Base-by-base conservation (phyloP, 2,888 invertebrate species). In the Creontiades dilutus region DNA sequence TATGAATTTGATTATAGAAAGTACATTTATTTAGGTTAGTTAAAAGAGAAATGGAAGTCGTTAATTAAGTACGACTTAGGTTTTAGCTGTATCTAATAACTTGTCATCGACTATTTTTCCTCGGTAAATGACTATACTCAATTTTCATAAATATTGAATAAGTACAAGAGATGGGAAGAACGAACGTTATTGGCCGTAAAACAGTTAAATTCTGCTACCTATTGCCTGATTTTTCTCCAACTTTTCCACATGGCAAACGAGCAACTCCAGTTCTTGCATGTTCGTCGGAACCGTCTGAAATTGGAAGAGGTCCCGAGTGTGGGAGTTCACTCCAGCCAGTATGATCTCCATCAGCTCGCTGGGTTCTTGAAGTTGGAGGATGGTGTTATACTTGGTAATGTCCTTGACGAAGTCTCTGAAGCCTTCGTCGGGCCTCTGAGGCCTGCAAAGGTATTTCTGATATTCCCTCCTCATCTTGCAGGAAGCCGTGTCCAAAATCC, bases 391-490 rank as follows among this genome's bases (percentile, higher is more conserved):
- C 27, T 82, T 82, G 27, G 52, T 16, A 12, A 82, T 52, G 27
- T 82, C 82, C 19, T 82, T 52, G 52, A 82, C 82, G 52, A 48
- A 82, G 47, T 82, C 82, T 11, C 82, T 19, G 48, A 82, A 82
- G 48, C 82, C 52, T 13, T 82, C 82, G 12, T 47, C 1, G 19
- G 52, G 82, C 9, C 48, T 48, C 52, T 82, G 82, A 0, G 82
- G 52, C 11, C 82, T 46, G 52, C 47, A 82, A 27, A 82, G 52
- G 52, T 48, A 82, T 27, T 82, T 52, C 23, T 82, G 82, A 27
- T 82, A 82, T 3, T 48, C 27, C 52, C 47, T 82, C 5, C 82
- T 23, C 0, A 82, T 52, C 12, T 82, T 82, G 23, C 47, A 52
- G 23, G 82, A 16, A 1, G 82, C 52, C 19, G 48, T 48, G 19